Conservation (phyloP, 2,113 vertebrate species). For the Oryzias javanicus region DNA sequence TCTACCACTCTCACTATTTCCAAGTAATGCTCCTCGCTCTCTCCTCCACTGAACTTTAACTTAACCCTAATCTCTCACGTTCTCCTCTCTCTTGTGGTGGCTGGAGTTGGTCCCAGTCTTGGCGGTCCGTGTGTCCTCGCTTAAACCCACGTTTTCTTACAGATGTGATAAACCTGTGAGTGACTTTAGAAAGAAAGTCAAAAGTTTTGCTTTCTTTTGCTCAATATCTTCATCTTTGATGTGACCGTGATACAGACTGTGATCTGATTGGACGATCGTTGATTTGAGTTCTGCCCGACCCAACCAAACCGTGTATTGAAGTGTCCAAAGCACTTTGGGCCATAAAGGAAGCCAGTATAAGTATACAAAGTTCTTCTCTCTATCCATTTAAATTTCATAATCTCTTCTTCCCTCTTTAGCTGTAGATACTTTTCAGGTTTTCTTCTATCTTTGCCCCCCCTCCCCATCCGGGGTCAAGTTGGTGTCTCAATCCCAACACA, state of each 20-base stretch:
- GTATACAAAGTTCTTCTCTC: too few relatives aligned
- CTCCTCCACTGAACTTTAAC: neutral
- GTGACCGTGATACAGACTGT: too few relatives aligned
- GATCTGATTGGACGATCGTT: too few relatives aligned
- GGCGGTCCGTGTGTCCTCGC: too few relatives aligned
- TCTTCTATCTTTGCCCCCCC: constrained; percentile 2
- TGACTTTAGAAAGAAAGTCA: too few relatives aligned
- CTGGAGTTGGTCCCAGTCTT: neutral
- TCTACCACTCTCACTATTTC: neutral
- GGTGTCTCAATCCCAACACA: neutral
- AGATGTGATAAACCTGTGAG: too few relatives aligned
- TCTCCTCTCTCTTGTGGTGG: constrained; percentile 4
- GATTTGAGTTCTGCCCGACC: too few relatives aligned
- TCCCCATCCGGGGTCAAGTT: constrained; percentile 21
- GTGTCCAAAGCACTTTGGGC: too few relatives aligned
- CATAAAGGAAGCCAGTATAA: too few relatives aligned
- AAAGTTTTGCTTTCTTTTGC: neutral
- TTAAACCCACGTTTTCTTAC: too few relatives aligned
- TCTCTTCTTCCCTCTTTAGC: constrained; percentile 5
- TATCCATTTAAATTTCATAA: neutral
- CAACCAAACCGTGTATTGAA: too few relatives aligned
- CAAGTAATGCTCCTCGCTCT: neutral
- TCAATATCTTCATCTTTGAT: constrained; percentile 3
- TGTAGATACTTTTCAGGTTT: constrained; percentile 1
- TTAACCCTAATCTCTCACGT: constrained; percentile 29